Evolutionary conservation across 2,113 vertebrate genomes (phyloP), one percentile per base, ranked within the genome.

Genomic region (Cervus canadensis): DNA sequence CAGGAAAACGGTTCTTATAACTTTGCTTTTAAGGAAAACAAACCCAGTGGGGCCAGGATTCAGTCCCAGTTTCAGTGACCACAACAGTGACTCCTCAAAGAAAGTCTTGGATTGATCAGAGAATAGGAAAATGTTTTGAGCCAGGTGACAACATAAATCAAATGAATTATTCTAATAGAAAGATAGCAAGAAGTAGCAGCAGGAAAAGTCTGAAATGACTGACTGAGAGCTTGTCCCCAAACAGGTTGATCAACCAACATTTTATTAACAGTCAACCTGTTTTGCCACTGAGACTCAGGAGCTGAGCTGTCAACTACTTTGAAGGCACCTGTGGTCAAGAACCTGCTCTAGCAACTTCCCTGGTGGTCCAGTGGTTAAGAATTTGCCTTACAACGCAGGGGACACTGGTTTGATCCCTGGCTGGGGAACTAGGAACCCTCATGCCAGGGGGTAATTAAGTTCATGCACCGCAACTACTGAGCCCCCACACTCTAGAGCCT

Each of bases 1-100:
- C 21, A 86, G 62, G 50, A 74, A 88, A 89, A 59, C 1, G 0
- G 30, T 79, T 62, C 62, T 84, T 56, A 57, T 30, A 12, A 89
- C 13, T 15, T 62, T 64, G 26, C 5, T 86, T 78, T 97, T 30
- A 82, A 88, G 60, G 62, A 86, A 91, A 91, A 56, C 15, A 71
- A 23, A 71, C 21, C 52, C 33, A 62, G 43, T 7, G 6, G 36
- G 59, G 25, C 13, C 15, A 36, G 60, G 30, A 50, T 57, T 85
- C 17, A 81, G 28, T 11, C 33, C n/a, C 26, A 85, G 57, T 30
- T 48, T 45, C 13, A 16, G 33, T 48, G 56, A 23, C 25, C 13
- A 13, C 33, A 67, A 43, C 15, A 23, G 40, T 30, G 26, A 60
- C 26, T 57, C 60, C 19, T 85, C 40, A 83, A 78, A 50, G 30